Conservation (phyloP, 2,888 invertebrate species). For the Leptarthrus brevirostris region DNA sequence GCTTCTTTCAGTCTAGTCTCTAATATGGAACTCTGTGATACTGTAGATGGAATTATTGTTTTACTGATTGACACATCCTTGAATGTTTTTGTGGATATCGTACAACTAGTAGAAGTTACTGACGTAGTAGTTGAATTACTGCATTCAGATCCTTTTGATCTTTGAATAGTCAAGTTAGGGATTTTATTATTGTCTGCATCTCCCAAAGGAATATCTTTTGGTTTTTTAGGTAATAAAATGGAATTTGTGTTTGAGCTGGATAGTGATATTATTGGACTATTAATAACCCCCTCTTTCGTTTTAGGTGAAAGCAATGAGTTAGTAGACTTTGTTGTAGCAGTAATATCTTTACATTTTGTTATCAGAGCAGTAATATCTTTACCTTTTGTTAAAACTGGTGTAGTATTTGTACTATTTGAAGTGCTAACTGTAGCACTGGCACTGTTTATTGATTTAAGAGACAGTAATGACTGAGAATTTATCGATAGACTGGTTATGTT, state of each 20-base stretch:
- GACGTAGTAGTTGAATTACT: neutral
- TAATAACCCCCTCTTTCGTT: neutral
- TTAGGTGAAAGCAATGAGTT: neutral
- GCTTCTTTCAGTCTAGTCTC: neutral
- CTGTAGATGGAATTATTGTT: neutral
- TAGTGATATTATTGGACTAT: neutral
- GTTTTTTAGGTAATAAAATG: neutral
- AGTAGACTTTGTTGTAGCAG: neutral
- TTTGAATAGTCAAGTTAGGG: neutral
- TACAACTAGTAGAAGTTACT: neutral
- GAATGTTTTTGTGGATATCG: slow-evolving; percentile 1
- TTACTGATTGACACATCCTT: slow-evolving; percentile 32
- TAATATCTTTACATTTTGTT: neutral
- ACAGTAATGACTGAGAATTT: neutral
- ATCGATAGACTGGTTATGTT: neutral
- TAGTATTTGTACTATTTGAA: neutral
- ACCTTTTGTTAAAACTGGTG: neutral
- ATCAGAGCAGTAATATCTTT: neutral
- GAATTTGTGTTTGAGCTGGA: slow-evolving; percentile 16
- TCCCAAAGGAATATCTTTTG: neutral
- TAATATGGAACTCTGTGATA: neutral
- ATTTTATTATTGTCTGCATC: neutral
- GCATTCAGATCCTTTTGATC: neutral
- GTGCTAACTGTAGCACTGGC: neutral
- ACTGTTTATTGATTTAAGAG: neutral